These are phyloP conservation scores for Phoenicopterus ruber DNA, from an alignment of 2,113 vertebrate genomes.

Conservation along the genomic window DNA sequence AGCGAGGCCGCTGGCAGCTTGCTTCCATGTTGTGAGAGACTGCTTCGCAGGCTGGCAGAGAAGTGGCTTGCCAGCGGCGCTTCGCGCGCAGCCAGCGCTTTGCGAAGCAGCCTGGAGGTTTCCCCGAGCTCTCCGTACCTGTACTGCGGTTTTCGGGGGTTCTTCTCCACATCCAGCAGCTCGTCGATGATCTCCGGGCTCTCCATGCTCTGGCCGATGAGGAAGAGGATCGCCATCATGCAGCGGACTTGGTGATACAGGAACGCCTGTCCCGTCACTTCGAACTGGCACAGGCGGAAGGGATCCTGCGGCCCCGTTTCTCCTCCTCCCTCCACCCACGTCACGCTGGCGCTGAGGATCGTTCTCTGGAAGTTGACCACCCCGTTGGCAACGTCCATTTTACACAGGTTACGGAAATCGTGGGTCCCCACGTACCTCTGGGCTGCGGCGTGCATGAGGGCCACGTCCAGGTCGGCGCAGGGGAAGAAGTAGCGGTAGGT, in stretches of 20 bases:
- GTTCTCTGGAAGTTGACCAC: slow-evolving; percentile 92
- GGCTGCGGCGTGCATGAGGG: slow-evolving; percentile 82
- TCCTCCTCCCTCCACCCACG: slow-evolving; percentile 36
- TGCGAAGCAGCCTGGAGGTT: not conserved
- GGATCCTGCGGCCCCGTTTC: slow-evolving; percentile 43
- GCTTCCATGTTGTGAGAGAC: not conserved
- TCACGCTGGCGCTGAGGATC: slow-evolving; percentile 80
- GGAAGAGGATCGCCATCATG: slow-evolving; percentile 94
- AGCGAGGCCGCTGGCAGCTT: not conserved
- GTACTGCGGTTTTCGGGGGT: slow-evolving; percentile 94
- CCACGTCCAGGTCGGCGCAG: slow-evolving; percentile 79
- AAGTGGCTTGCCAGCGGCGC: fast-evolving
- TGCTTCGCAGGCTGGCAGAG: not conserved
- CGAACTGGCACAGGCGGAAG: slow-evolving; percentile 83
- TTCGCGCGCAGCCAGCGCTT: no score
- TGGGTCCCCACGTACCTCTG: slow-evolving; percentile 86
- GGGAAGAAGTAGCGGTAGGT: slow-evolving; percentile 95
- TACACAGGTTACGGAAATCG: slow-evolving; percentile 95
- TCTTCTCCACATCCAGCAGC: slow-evolving; percentile 86
- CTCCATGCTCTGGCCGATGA: slow-evolving; percentile 90
- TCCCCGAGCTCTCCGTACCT: slow-evolving; percentile 70
- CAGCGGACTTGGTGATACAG: slow-evolving; percentile 98
- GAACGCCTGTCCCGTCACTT: slow-evolving; percentile 90
- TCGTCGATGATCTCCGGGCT: slow-evolving; percentile 81
- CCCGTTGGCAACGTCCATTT: slow-evolving; percentile 97